phyloP scores from a whole-genome alignment of 2,797 vertebrate species.

The Chaetodon trifasciatus region DNA sequence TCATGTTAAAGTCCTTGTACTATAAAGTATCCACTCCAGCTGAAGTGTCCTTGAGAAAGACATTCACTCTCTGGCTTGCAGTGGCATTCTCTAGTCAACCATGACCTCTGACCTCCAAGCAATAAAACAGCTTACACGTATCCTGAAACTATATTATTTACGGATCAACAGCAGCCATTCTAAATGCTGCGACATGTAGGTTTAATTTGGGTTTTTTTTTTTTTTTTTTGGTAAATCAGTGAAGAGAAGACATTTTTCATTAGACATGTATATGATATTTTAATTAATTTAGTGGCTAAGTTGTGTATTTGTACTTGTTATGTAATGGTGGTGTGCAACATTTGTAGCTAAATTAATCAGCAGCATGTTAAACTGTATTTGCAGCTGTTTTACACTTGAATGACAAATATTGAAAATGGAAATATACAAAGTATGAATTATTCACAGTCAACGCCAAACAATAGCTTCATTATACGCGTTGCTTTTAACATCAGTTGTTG shows the following conservation, averaged over 20 bases:
- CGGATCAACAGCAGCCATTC: background rate
- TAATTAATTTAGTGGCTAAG: background rate
- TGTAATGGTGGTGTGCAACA: background rate
- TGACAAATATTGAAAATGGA: conserved; percentile 30
- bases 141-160: background rate
- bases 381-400: conserved; percentile 22
- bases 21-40: background rate
- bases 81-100: background rate
- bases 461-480: conserved; percentile 21
- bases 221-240: background rate
- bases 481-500: conserved; percentile 2
- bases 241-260: background rate
- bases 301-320: background rate
- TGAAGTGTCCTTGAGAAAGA: conserved; percentile 15
- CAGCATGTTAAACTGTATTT: conserved; percentile 15
- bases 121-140: background rate
- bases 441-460: conserved; percentile 21
- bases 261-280: background rate
- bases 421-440: conserved; percentile 11
- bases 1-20: background rate
- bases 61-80: background rate
- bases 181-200: background rate
- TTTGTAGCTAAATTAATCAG: background rate
- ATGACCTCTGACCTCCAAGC: conserved; percentile 13
- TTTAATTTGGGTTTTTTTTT: background rate